These are phyloP conservation scores for Poeciliopsis turrubarensis DNA, from an alignment of 2,113 vertebrate species.

Conservation along the genomic window DNA sequence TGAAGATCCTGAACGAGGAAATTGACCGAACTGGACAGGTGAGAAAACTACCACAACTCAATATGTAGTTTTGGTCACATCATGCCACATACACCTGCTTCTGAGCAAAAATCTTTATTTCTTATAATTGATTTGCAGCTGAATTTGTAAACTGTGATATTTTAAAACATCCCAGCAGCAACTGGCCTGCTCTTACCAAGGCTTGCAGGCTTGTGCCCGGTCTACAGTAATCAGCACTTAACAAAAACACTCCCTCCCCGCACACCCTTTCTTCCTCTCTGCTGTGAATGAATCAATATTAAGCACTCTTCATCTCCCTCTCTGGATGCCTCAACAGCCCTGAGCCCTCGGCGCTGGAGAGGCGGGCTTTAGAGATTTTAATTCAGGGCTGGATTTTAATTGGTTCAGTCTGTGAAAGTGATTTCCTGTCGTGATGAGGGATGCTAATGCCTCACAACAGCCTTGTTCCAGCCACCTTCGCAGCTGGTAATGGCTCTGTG, in stretches of 20 bases:
- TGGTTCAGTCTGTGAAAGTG: constrained; percentile 46
- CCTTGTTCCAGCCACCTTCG: constrained; percentile 57
- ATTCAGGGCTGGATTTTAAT: constrained; percentile 64
- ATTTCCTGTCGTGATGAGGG: constrained; percentile 66
- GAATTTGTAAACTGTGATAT: background rate
- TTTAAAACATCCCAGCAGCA: background rate
- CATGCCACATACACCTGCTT: background rate
- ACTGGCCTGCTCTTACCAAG: background rate
- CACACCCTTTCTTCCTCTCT: background rate
- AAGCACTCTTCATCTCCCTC: constrained; percentile 56
- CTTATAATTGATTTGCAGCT: background rate
- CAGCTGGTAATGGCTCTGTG: constrained; percentile 43
- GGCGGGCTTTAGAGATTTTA: constrained; percentile 63
- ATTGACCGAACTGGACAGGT: constrained; percentile 88
- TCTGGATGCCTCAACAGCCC: constrained; percentile 45
- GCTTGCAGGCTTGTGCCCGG: constrained; percentile 11
- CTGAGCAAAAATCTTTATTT: background rate
- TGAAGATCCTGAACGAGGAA: constrained; percentile 87
- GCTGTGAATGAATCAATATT: constrained; percentile 64
- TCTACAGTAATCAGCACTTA: constrained; percentile 15
- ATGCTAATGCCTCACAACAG: constrained; percentile 50
- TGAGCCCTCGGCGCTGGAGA: constrained; percentile 32
- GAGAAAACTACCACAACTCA: constrained; percentile 29
- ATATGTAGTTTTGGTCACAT: background rate
- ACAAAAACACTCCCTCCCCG: constrained; percentile 3